Conservation (phyloP, 1,140 invertebrate species). For the Tetranychus urticae region DNA sequence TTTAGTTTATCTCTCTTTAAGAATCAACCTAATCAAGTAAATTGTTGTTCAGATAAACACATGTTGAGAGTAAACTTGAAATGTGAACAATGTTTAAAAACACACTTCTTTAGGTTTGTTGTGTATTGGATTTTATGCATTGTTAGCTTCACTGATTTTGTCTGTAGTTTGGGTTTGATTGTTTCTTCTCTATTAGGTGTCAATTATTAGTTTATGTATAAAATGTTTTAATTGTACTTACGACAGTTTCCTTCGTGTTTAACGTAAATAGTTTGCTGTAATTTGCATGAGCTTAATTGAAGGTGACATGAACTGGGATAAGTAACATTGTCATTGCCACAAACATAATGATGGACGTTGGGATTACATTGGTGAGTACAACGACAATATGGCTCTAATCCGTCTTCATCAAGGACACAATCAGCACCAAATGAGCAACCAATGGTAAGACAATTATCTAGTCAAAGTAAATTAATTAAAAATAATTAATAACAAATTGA, state of each 20-base stretch:
- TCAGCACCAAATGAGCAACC: background rate
- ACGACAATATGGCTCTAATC: background rate
- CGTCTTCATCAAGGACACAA: background rate
- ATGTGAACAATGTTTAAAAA: no score
- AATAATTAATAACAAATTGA: background rate
- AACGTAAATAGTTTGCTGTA: background rate
- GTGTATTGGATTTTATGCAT: no score
- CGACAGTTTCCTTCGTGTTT: background rate
- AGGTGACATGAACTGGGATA: conserved; percentile 44
- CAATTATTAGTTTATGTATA: no score
- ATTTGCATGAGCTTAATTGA: conserved; percentile 38
- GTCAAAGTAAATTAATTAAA: background rate
- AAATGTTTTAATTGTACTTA: background rate
- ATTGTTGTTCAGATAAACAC: no score
- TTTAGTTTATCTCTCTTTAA: no score
- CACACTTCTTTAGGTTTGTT: no score
- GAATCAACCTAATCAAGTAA: no score
- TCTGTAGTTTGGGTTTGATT: no score
- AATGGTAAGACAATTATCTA: background rate
- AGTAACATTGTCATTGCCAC: conserved; percentile 54
- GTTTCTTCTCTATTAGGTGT: no score
- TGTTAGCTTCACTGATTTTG: no score
- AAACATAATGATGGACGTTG: conserved; percentile 29
- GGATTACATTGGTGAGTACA: conserved; percentile 15
- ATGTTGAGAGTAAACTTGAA: no score